These are phyloP conservation scores for Machimus atricapillus DNA, from an alignment of 2,888 invertebrate species.

Conservation along the genomic window DNA sequence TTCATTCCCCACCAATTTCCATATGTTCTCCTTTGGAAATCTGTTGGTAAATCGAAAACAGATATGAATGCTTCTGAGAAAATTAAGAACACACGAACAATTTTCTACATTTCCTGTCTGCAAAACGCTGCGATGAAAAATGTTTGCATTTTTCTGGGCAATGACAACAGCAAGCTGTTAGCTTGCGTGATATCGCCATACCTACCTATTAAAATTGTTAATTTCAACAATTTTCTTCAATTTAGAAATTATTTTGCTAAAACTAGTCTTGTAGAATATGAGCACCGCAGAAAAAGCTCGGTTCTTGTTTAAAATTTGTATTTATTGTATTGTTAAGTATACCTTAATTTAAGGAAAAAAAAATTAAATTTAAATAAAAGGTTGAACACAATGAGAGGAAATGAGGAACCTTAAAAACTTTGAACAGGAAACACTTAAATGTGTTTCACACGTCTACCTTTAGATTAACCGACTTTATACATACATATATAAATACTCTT, in stretches of 20 bases:
- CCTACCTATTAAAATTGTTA: not conserved
- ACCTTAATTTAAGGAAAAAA: no score
- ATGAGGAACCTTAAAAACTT: not conserved
- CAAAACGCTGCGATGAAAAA: not conserved
- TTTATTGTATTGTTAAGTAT: no score
- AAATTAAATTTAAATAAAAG: not conserved
- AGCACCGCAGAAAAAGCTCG: no score
- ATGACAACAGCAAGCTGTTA: not conserved
- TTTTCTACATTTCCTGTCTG: not conserved
- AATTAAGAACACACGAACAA: not conserved
- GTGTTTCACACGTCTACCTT: not conserved
- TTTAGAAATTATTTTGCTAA: not conserved
- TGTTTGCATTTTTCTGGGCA: not conserved
- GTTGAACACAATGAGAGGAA: not conserved
- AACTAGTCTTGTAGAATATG: not conserved
- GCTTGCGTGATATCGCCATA: not conserved
- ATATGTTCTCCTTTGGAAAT: not conserved
- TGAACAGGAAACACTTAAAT: not conserved
- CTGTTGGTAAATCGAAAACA: not conserved
- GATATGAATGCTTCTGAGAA: not conserved
- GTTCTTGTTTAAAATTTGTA: no score
- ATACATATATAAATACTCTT: not conserved
- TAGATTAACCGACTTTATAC: not conserved
- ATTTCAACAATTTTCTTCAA: not conserved
- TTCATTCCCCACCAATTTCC: not conserved